Percentiles rank a stretch among this genome's conserved stretches.
Evolutionary conservation across 35 echinoderm and acorn worm genomes (phyloP).

Genomic region (Holothuria glaberrima): DNA sequence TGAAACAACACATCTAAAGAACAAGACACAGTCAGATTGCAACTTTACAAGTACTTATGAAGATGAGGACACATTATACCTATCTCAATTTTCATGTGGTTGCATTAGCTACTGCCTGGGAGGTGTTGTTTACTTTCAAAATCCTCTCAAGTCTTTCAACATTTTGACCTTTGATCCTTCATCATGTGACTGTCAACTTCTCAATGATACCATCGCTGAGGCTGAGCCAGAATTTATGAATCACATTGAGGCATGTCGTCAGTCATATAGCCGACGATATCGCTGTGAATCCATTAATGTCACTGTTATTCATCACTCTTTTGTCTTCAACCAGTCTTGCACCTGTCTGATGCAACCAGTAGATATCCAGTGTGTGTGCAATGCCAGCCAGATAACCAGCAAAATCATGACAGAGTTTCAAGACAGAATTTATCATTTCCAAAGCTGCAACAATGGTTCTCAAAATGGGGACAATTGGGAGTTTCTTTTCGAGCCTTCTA

Average conservation of each 20-base stretch:
- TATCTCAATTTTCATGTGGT: slow-evolving; percentile 34
- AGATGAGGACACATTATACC: slow-evolving; percentile 24
- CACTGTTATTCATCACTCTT: slow-evolving; percentile 46
- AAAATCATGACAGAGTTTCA: neutral
- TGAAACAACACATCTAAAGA: slow-evolving; percentile 37
- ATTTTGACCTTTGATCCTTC: slow-evolving; percentile 40
- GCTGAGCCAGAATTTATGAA: neutral
- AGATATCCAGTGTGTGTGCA: too few relatives aligned
- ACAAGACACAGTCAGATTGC: slow-evolving; percentile 46
- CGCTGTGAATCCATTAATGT: slow-evolving; percentile 39
- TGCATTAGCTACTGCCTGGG: slow-evolving; percentile 75
- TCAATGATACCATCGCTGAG: neutral
- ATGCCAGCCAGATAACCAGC: too few relatives aligned
- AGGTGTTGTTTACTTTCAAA: slow-evolving; percentile 59
- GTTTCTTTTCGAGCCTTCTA: neutral
- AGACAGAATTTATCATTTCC: slow-evolving; percentile 2
- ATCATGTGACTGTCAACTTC: slow-evolving; percentile 57
- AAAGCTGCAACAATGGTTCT: neutral
- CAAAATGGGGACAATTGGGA: neutral
- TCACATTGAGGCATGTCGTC: slow-evolving; percentile 52
- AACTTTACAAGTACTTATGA: slow-evolving; percentile 67
- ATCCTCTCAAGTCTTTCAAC: slow-evolving; percentile 35
- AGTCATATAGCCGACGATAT: slow-evolving; percentile 49
- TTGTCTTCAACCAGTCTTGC: slow-evolving; percentile 9
- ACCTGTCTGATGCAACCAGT: neutral